phyloP scores from a whole-genome alignment of 1,140 invertebrate species.

The Bombyx mandarina region DNA sequence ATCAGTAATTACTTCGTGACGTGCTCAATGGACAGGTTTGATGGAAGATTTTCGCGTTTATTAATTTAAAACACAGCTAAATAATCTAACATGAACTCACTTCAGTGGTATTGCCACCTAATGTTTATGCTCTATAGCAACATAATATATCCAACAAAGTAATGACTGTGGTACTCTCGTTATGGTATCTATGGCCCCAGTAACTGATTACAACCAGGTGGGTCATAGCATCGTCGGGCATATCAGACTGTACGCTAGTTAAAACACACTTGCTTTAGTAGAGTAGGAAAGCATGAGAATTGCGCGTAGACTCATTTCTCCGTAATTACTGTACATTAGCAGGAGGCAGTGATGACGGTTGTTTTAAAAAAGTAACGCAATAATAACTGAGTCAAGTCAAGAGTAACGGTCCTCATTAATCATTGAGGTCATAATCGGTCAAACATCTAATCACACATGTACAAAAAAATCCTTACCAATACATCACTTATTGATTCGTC shows the following conservation, averaged over 20 bases:
- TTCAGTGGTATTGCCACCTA: too few relatives aligned
- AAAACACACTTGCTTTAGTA: neutral
- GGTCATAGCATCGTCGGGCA: too few relatives aligned
- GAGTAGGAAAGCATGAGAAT: neutral
- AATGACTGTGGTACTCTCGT: too few relatives aligned
- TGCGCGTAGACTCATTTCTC: slow-evolving; percentile 10
- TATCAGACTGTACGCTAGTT: neutral
- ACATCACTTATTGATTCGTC: slow-evolving; percentile 49
- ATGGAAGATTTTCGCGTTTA: slow-evolving; percentile 1
- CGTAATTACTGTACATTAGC: slow-evolving; percentile 33
- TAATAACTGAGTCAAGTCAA: slow-evolving; percentile 46
- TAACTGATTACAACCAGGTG: too few relatives aligned
- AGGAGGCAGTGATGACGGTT: slow-evolving; percentile 24
- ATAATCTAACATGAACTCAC: too few relatives aligned
- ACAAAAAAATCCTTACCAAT: slow-evolving; percentile 12
- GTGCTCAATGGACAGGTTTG: slow-evolving; percentile 9
- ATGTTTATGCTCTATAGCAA: too few relatives aligned
- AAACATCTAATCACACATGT: slow-evolving; percentile 28
- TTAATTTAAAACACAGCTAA: neutral
- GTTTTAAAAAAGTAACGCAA: slow-evolving; percentile 57
- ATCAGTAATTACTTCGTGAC: slow-evolving; percentile 9
- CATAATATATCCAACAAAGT: too few relatives aligned
- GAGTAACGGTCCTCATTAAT: slow-evolving; percentile 61
- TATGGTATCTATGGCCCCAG: too few relatives aligned
- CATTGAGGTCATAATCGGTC: slow-evolving; percentile 60